phyloP scores from a whole-genome alignment of 2,888 invertebrate species.

The Acanthosepion lycidas region DNA sequence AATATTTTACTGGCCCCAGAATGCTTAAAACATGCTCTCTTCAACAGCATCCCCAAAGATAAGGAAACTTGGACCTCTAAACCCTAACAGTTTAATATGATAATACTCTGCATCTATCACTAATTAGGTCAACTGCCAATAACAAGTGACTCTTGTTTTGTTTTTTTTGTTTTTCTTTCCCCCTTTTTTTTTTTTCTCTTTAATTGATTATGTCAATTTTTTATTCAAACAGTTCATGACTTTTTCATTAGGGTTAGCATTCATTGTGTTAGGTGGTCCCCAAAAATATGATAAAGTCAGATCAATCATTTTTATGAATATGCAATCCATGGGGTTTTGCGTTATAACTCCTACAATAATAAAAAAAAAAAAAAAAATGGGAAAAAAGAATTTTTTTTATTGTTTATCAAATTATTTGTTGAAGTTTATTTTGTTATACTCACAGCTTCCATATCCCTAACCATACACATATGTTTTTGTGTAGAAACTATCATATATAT shows the following conservation, averaged over 20 bases:
- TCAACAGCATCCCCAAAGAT: not conserved
- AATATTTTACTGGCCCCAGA: not conserved
- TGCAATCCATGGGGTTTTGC: too few species aligned
- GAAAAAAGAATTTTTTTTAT: not conserved
- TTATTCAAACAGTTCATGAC: not conserved
- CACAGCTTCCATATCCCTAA: not conserved
- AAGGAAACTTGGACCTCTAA: not conserved
- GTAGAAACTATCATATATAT: not conserved
- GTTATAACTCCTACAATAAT: too few species aligned
- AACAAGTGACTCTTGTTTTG: not conserved
- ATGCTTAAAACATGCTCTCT: not conserved
- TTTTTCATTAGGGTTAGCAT: not conserved
- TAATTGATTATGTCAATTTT: not conserved
- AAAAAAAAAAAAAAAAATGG: too few species aligned
- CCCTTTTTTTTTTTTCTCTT: not conserved
- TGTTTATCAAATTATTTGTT: not conserved
- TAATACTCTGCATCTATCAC: not conserved
- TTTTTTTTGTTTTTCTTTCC: too few species aligned
- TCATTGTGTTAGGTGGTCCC: not conserved
- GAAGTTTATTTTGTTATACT: not conserved
- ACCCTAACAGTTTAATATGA: not conserved
- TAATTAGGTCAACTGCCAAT: conserved; percentile 4
- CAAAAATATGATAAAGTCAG: not conserved
- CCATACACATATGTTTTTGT: not conserved
- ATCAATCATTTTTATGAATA: conserved; percentile 24